A percentile compares a stretch with the other conserved stretches of the same genome.
Conservation (phyloP, 2,797 vertebrate species). For the Xenops minutus region DNA sequence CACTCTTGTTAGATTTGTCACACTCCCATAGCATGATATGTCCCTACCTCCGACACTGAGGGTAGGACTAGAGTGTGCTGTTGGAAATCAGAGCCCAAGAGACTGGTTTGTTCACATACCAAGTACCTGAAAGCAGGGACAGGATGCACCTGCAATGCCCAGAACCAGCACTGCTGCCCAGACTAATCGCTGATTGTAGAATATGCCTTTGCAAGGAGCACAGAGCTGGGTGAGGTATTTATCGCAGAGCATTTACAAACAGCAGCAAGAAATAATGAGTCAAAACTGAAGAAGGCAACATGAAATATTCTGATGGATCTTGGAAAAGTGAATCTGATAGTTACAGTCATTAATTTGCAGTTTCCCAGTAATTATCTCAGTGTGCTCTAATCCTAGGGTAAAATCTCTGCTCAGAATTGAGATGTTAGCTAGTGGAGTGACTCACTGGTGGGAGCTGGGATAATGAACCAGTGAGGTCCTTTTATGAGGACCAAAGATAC, state of each 20-base stretch:
- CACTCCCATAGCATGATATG: rapidly evolving
- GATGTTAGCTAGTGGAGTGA: not conserved
- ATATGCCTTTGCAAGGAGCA: not conserved
- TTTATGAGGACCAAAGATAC: not conserved
- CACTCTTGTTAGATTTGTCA: not conserved
- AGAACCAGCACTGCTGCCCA: not conserved
- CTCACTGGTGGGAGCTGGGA: not conserved
- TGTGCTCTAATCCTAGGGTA: not conserved
- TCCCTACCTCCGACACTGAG: not conserved
- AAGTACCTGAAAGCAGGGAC: not conserved
- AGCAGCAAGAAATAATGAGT: not conserved
- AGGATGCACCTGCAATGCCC: not conserved
- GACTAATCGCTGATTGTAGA: not conserved
- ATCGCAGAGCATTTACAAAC: not conserved
- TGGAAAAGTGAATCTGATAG: not conserved
- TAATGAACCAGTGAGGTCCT: not conserved
- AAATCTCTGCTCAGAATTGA: not conserved
- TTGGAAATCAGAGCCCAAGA: not conserved
- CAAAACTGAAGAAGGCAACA: not conserved
- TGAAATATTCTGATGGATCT: not conserved
- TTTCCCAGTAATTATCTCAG: not conserved
- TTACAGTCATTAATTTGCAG: not conserved
- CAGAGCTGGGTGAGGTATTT: not conserved
- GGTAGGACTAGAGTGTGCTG: not conserved
- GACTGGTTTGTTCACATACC: not conserved